These are phyloP conservation scores for Lathamus discolor DNA, from an alignment of 2,113 vertebrate genomes.

Conservation along the genomic window DNA sequence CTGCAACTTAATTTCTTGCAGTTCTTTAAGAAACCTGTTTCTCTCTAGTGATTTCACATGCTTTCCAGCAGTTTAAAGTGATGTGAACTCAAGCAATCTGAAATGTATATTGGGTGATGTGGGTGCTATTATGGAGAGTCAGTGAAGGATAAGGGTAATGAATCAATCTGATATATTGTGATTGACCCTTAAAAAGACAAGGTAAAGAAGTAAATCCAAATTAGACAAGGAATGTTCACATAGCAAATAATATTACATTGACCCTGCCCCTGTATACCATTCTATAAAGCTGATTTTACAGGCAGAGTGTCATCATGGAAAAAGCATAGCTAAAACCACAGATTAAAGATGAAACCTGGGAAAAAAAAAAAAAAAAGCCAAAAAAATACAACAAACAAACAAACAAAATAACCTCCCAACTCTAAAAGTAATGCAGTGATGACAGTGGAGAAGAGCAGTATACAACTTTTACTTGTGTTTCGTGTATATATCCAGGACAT, in stretches of 20 bases:
- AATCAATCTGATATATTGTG: slow-evolving; percentile 10
- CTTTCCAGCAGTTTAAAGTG: background rate
- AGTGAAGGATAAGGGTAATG: background rate
- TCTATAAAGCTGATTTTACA: background rate
- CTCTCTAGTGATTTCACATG: background rate
- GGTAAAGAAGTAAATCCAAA: background rate
- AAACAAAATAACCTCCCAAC: background rate
- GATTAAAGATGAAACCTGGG: background rate
- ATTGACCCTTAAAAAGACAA: background rate
- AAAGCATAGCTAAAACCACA: background rate
- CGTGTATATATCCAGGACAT: background rate
- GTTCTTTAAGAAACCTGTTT: background rate
- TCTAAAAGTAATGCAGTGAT: background rate
- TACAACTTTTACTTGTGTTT: background rate
- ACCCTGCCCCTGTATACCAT: background rate
- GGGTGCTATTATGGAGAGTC: background rate
- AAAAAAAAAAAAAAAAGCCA: background rate
- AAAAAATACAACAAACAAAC: accelerated
- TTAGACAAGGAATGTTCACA: background rate
- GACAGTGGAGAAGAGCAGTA: background rate
- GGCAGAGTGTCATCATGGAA: background rate
- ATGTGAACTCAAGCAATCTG: background rate
- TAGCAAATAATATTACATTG: background rate
- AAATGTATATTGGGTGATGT: background rate
- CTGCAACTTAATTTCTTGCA: background rate